These are phyloP conservation scores for Microchirus variegatus DNA, from an alignment of 2,797 vertebrate species.

Conservation along the genomic window DNA sequence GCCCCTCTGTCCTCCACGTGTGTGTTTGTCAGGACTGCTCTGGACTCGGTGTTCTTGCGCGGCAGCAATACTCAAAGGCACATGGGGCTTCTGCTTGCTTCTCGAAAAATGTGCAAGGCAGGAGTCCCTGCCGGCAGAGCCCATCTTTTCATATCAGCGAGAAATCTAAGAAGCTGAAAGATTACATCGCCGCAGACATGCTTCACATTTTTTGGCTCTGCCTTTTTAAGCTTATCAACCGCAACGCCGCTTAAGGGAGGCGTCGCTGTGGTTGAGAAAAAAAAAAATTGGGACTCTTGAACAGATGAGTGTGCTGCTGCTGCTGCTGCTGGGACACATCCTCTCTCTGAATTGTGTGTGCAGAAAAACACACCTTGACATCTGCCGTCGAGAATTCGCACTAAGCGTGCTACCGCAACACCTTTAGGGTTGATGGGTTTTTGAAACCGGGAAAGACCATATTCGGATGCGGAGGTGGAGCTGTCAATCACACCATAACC, in stretches of 20 bases:
- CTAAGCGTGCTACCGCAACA: too few species aligned
- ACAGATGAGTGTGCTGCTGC: not conserved
- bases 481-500: too few species aligned
- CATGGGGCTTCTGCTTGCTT: not conserved
- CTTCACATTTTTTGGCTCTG: not conserved
- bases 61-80: not conserved
- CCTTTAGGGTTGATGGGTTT: too few species aligned
- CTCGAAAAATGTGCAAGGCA: not conserved
- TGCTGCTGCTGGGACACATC: not conserved
- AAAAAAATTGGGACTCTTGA: not conserved
- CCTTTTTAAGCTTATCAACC: slow-evolving; percentile 1
- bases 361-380: not conserved
- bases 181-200: slow-evolving; percentile 2
- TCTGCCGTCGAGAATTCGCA: too few species aligned
- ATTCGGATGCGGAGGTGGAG: too few species aligned
- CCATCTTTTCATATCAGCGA: slow-evolving; percentile 1
- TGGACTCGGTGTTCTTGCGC: too few species aligned
- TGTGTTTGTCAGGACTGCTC: not conserved
- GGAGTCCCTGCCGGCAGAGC: not conserved
- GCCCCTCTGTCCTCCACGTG: not conserved
- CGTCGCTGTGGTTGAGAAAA: not conserved
- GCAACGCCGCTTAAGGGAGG: slow-evolving; percentile 1
- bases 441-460: too few species aligned
- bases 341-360: not conserved
- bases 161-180: not conserved